Percentiles rank a stretch among this genome's conserved stretches.
Evolutionary conservation across 2,113 vertebrate genomes (phyloP).

Genomic region (Odobenus rosmarus): DNA sequence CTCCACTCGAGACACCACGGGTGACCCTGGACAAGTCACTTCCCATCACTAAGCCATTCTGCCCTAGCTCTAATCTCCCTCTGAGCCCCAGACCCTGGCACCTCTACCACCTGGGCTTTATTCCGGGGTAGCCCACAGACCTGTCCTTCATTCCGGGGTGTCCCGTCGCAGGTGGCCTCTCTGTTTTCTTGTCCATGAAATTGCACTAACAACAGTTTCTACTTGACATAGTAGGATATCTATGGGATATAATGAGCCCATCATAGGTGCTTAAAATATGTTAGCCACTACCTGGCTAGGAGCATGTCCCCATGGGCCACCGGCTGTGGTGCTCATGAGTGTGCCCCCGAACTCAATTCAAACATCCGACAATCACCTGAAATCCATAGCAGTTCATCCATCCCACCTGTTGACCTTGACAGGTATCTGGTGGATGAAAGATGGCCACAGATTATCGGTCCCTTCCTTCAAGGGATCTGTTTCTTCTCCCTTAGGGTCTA

Average conservation of each 20-base stretch:
- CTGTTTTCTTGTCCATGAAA: neutral
- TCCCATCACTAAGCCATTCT: neutral
- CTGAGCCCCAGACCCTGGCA: neutral
- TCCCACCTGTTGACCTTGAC: neutral
- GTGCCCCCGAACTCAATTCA: neutral
- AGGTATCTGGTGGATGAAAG: neutral
- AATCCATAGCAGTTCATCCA: neutral
- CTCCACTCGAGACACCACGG: neutral
- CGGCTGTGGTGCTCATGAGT: neutral
- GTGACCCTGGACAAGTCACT: neutral
- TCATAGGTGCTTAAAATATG: neutral
- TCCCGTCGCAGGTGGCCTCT: neutral
- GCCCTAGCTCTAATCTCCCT: neutral
- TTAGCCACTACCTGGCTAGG: neutral
- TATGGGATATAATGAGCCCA: neutral
- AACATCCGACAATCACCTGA: neutral
- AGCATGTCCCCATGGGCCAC: neutral
- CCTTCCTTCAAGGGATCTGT: neutral
- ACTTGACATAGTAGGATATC: neutral
- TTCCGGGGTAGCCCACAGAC: neutral
- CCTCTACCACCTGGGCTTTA: neutral
- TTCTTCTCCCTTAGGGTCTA: neutral
- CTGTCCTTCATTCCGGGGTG: no score
- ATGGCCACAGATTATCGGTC: neutral
- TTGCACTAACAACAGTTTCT: neutral